Percentiles rank a stretch among this genome's conserved stretches.
phyloP scores from a whole-genome alignment of 1,140 invertebrate species.

The Harpegnathos saltator region DNA sequence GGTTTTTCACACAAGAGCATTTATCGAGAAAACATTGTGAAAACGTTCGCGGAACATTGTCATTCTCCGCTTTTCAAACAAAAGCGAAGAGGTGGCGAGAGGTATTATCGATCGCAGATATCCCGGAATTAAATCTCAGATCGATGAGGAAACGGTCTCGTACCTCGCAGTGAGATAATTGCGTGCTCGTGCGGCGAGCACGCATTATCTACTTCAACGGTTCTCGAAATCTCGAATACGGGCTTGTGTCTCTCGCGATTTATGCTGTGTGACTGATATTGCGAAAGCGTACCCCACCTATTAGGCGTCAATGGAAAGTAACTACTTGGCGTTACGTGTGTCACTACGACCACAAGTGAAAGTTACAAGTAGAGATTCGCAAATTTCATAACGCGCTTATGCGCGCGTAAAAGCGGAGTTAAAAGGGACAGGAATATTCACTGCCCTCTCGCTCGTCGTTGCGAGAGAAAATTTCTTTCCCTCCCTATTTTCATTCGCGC shows the following conservation, averaged over 20 bases:
- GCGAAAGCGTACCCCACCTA: background rate
- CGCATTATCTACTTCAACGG: slow-evolving; percentile 1
- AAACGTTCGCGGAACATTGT: background rate
- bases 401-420: background rate
- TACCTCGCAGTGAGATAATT: slow-evolving; percentile 12
- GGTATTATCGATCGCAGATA: background rate
- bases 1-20: background rate
- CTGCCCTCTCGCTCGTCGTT: background rate
- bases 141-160: background rate
- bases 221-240: background rate
- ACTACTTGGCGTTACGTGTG: background rate
- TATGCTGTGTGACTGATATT: background rate
- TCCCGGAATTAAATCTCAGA: background rate
- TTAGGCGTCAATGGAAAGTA: background rate
- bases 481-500: background rate
- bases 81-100: background rate
- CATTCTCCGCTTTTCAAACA: background rate
- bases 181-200: background rate
- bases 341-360: background rate
- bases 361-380: background rate
- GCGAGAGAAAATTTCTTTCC: background rate
- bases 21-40: background rate
- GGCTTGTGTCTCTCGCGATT: background rate
- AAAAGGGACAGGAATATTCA: background rate
- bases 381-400: background rate